Percentiles rank a stretch among this genome's conserved stretches.
Evolutionary conservation across 1,140 invertebrate genomes (phyloP).

Genomic region (Pseudoatta argentina): DNA sequence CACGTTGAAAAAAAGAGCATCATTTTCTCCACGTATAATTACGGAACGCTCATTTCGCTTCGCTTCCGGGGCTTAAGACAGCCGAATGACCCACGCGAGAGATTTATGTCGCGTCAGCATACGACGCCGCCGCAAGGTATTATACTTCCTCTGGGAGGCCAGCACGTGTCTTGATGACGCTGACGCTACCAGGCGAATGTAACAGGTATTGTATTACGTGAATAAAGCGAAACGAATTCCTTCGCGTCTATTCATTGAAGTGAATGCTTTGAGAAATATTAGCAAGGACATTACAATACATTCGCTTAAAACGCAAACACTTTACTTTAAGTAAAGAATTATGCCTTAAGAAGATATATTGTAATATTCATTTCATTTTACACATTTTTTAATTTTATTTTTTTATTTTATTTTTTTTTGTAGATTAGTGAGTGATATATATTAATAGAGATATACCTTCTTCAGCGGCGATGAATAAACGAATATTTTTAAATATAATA

Average conservation of each 20-base stretch:
- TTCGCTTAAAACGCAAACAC: not conserved
- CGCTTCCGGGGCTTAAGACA: conserved; percentile 51
- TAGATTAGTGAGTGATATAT: not conserved
- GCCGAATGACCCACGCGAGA: conserved; percentile 50
- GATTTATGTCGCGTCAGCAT: conserved; percentile 61
- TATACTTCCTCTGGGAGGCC: conserved; percentile 26
- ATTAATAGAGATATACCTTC: not conserved
- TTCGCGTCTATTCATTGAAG: conserved; percentile 35
- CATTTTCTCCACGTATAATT: conserved; percentile 55
- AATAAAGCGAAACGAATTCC: conserved; percentile 28
- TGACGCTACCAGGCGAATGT: conserved; percentile 39
- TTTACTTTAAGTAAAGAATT: not conserved
- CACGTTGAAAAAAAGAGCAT: conserved; percentile 36
- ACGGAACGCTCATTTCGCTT: conserved; percentile 44
- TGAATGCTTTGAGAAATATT: not conserved
- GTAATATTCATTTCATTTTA: not conserved
- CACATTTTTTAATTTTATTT: not conserved
- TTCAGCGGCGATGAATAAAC: conserved; percentile 2
- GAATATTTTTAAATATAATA: conserved; percentile 4
- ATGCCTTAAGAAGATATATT: not conserved
- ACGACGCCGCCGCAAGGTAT: conserved; percentile 36
- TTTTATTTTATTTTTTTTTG: too few relatives aligned
- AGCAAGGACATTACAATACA: not conserved
- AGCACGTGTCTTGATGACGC: conserved; percentile 32
- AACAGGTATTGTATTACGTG: conserved; percentile 10